These are phyloP conservation scores for Drosophila albomicans DNA, from an alignment of 1,140 invertebrate genomes.

Conservation along the genomic window DNA sequence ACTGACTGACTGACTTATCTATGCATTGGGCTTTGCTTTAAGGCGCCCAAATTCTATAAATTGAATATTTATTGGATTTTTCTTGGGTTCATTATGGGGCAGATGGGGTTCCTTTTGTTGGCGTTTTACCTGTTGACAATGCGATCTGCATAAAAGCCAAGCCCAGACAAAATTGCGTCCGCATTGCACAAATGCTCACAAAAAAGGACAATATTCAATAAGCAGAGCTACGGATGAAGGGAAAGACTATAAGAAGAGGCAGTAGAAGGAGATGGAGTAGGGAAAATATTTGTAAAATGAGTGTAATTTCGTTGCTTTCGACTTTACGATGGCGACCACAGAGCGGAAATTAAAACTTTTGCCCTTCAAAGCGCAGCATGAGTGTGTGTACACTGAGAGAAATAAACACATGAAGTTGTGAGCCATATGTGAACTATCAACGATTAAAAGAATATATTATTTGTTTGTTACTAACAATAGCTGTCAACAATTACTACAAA, in stretches of 20 bases:
- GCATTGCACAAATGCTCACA: constrained; percentile 36
- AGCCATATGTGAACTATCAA: neutral
- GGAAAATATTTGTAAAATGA: constrained; percentile 21
- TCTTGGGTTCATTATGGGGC: constrained; percentile 44
- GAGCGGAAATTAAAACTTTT: constrained; percentile 74
- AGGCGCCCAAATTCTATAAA: constrained; percentile 51
- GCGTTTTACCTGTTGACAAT: constrained; percentile 30
- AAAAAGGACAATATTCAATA: constrained; percentile 29
- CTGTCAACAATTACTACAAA: too few species aligned
- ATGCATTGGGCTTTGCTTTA: constrained; percentile 21
- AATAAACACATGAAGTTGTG: neutral
- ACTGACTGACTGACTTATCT: constrained; percentile 3
- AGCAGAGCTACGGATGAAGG: constrained; percentile 10
- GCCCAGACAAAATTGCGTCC: constrained; percentile 52
- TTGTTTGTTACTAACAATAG: too few species aligned
- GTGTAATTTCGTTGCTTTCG: constrained; percentile 29
- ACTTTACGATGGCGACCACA: constrained; percentile 51
- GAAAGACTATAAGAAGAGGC: neutral
- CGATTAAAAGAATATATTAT: too few species aligned
- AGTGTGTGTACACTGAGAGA: neutral
- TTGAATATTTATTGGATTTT: constrained; percentile 75
- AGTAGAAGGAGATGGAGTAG: constrained; percentile 1
- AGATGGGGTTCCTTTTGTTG: constrained; percentile 41
- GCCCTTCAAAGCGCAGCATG: constrained; percentile 15
- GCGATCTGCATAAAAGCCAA: constrained; percentile 25